Evolutionary conservation across 2,888 invertebrate species (phyloP), one percentile per base, ranked within the genome.

Genomic region (Sarcophaga rosellei): DNA sequence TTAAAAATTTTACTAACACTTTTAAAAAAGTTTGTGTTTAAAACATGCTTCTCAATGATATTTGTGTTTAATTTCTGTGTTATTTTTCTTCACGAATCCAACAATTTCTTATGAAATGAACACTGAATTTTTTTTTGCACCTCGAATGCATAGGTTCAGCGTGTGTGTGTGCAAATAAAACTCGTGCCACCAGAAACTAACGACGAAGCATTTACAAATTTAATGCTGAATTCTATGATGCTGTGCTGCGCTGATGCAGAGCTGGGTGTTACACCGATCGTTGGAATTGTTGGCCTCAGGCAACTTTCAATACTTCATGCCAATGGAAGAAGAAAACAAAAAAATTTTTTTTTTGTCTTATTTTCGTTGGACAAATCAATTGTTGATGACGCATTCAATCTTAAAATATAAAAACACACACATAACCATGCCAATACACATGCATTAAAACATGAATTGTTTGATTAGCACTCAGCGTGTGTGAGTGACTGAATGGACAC

Each of bases 311-410:
- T 72, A 35, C 44, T 62, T 62, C 15, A 69, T 63, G 65, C 23
- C 45, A 35, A 53, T 68, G 65, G 62, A 17, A 17, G 65, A 70
- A 47, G 2, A 35, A 35, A 35, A 35, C 5, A 35, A 35, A 35
- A 10, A 35, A 35, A 8, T 35, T 6, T 35, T 10, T 35, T 35
- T 35, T 35, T 35, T 2, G 2, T 35, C 35, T 35, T 35, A 8
- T 35, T 8, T 35, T 35, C 59, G 12, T 53, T 66, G 75, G 5
- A 73, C 73, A 76, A 86, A 86, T 86, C 73, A 86, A 84, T 84
- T 86, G 69, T 63, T 81, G 65, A 70, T 81, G 74, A 77, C 76
- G 74, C 83, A 83, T 25, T 70, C 53, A 25, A 10, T 45, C 47
- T 35, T 35, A 35, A 35, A 35, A 35, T 35, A 21, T 15, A 44